Conservation (phyloP, 1,140 invertebrate species). For the Andrena cerasifolii region DNA sequence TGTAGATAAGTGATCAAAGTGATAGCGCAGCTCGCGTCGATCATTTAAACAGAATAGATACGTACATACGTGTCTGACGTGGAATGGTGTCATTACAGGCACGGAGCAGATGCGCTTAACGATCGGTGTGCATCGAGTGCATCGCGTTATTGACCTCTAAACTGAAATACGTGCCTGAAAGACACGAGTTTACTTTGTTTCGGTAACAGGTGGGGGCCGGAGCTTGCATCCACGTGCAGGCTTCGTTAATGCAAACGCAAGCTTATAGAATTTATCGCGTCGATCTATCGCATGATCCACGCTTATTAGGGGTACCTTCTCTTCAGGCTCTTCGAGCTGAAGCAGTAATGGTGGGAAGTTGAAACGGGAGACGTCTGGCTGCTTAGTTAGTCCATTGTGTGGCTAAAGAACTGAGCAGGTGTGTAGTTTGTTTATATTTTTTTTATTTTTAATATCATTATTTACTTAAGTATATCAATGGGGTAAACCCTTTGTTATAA, state of each 20-base stretch:
- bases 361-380: too few relatives aligned
- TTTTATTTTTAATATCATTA: too few relatives aligned
- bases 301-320: too few relatives aligned
- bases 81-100: neutral
- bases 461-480: too few relatives aligned
- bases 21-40: constrained; percentile 15
- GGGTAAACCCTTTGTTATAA: too few relatives aligned
- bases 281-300: too few relatives aligned
- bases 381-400: too few relatives aligned
- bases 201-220: neutral
- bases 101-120: constrained; percentile 14
- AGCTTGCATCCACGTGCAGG: neutral
- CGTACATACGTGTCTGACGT: constrained; percentile 2
- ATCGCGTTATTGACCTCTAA: constrained; percentile 10
- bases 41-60: constrained; percentile 36
- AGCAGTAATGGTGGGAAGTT: too few relatives aligned
- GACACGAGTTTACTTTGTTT: neutral
- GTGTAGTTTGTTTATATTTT: too few relatives aligned
- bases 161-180: constrained; percentile 6
- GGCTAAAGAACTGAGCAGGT: too few relatives aligned
- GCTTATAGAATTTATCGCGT: neutral
- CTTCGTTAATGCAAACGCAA: neutral
- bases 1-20: constrained; percentile 40
- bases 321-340: too few relatives aligned
- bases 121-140: constrained; percentile 9